These are phyloP conservation scores for Periophthalmodon schlosseri DNA, from an alignment of 2,113 vertebrate genomes.

Conservation along the genomic window DNA sequence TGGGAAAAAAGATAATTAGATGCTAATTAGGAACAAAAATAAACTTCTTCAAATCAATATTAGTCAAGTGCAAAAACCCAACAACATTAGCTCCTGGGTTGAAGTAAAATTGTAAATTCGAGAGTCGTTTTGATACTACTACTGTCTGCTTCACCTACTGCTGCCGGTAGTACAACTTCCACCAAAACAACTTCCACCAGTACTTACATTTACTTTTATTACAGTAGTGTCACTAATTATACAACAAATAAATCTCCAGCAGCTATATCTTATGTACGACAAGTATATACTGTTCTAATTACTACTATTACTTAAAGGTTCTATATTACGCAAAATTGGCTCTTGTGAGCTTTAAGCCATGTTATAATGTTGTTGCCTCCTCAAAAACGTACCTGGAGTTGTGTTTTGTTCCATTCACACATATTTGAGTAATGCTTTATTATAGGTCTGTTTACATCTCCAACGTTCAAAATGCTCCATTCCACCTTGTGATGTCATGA, in stretches of 20 bases:
- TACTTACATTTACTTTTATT: not conserved
- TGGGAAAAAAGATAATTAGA: not conserved
- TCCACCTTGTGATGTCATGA: too few relatives aligned
- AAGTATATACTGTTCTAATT: not conserved
- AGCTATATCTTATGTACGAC: not conserved
- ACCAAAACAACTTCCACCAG: not conserved
- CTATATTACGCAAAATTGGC: too few relatives aligned
- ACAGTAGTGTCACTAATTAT: not conserved
- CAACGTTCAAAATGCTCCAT: too few relatives aligned
- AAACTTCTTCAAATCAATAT: not conserved
- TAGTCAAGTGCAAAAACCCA: not conserved
- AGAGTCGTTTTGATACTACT: not conserved
- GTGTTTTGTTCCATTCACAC: too few relatives aligned
- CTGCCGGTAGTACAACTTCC: not conserved
- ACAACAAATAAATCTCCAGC: not conserved
- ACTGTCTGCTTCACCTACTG: not conserved
- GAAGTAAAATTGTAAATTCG: not conserved
- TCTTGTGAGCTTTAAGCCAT: too few relatives aligned
- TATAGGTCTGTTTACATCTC: too few relatives aligned
- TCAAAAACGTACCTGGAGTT: too few relatives aligned
- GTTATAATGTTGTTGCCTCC: too few relatives aligned
- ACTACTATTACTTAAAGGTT: too few relatives aligned
- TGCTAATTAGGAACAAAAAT: conserved; percentile 1
- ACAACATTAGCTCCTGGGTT: not conserved
- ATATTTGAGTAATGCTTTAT: too few relatives aligned